Base-by-base conservation (phyloP, 2,113 vertebrate genomes). In the Ochotona princeps region DNA sequence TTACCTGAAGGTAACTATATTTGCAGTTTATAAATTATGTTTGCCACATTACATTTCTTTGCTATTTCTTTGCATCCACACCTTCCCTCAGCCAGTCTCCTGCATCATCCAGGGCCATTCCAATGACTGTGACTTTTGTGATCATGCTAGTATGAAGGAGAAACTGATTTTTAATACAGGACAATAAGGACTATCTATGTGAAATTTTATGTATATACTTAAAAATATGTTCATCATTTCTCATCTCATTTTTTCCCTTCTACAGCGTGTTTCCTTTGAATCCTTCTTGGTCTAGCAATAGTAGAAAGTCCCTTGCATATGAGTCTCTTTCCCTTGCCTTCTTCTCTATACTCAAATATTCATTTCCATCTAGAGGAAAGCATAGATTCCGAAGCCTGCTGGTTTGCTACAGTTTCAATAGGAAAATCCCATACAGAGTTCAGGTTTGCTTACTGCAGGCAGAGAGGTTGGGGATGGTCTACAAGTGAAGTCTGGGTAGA, bases 121-220 rank as follows among this genome's bases (percentile, higher is more conserved):
- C 61, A 38, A 9, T 23, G 38, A 51, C 23, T 57, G 38, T 60
- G 32, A 92, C 83, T 89, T 67, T 23, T 57, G 28, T 13, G 35
- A 15, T 57, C 3, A 51, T 75, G 25, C 30, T 65, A 85, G 49
- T 32, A 82, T 13, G 14, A 80, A 44, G 21, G n/a, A 92, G 13
- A 90, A 72, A 85, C 30, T 65, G 21, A 79, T 73, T 93, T 72
- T 96, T 38, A 72, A 88, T 80, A 63, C 4, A 57, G n/a, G 26
- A 47, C 28, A 66, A 47, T 87, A 35, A 86, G 8, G 51, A 30
- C 12, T 66, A 1, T 14, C 23, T 60, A 13, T 79, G 60, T 75
- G 66, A 79, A 86, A 26, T 21, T 74, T 66, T 70, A 81, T 35
- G 28, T 30, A 78, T 49, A 66, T 26, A n/a, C n/a, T 87, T 38